Percentiles rank a stretch among this genome's conserved stretches.
These are phyloP conservation scores for Gonioctena quinquepunctata DNA, from an alignment of 1,140 invertebrate species.

Conservation along the genomic window DNA sequence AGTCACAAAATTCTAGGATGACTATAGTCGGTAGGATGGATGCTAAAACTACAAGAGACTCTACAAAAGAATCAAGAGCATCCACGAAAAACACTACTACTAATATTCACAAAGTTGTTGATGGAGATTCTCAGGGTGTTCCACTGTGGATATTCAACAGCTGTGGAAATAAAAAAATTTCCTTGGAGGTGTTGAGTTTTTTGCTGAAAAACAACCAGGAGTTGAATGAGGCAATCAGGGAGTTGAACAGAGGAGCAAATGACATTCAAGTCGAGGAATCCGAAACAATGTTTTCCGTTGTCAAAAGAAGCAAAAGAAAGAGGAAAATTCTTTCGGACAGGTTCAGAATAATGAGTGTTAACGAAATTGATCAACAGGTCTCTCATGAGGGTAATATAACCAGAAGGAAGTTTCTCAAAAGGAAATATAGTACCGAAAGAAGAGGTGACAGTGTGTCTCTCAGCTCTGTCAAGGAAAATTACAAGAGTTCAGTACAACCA, in stretches of 20 bases:
- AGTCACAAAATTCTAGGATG: not conserved
- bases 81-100: not conserved
- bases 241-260: not conserved
- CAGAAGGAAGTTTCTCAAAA: not conserved
- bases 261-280: not conserved
- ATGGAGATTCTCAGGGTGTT: not conserved
- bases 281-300: not conserved
- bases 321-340: not conserved
- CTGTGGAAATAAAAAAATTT: not conserved
- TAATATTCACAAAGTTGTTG: too few relatives aligned
- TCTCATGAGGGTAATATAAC: too few relatives aligned
- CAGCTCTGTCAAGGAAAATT: conserved; percentile 9
- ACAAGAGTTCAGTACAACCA: too few relatives aligned
- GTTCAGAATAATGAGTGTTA: not conserved
- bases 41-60: not conserved
- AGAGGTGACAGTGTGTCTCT: not conserved
- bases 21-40: not conserved
- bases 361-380: too few relatives aligned
- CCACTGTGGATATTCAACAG: not conserved
- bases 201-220: not conserved
- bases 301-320: not conserved
- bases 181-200: not conserved
- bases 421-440: not conserved
- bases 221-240: not conserved
- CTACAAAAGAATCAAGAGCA: not conserved